These are phyloP conservation scores for Loripinus fragilis DNA, from an alignment of 2,888 invertebrate species.

Conservation along the genomic window DNA sequence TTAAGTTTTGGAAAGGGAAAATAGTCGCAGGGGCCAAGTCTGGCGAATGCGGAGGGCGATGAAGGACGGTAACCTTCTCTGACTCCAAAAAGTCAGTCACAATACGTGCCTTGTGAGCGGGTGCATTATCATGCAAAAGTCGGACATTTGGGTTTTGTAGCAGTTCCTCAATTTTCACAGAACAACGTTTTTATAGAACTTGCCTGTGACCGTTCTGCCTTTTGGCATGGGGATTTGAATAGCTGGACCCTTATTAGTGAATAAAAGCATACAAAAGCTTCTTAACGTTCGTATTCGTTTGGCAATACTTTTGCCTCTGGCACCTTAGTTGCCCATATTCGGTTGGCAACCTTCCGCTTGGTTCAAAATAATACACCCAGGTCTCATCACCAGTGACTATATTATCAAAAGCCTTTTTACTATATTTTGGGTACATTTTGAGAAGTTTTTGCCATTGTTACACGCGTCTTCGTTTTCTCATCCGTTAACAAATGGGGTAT, in stretches of 20 bases:
- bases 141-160: slow-evolving; percentile 18
- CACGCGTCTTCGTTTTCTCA: neutral
- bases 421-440: slow-evolving; percentile 12
- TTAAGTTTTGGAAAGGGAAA: slow-evolving; percentile 26
- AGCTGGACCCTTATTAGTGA: slow-evolving; percentile 8
- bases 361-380: neutral
- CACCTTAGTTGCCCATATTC: slow-evolving; percentile 20
- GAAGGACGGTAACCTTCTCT: slow-evolving; percentile 30
- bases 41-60: slow-evolving; percentile 32
- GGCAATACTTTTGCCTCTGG: slow-evolving; percentile 14
- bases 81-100: slow-evolving; percentile 29
- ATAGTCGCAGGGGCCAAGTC: slow-evolving; percentile 36
- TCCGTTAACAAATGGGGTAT: slow-evolving; percentile 3
- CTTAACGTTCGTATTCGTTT: slow-evolving; percentile 31
- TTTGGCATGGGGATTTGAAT: slow-evolving; percentile 31
- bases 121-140: slow-evolving; percentile 36
- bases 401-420: slow-evolving; percentile 12
- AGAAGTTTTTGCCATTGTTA: neutral
- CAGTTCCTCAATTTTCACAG: slow-evolving; percentile 21
- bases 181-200: slow-evolving; percentile 33
- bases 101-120: slow-evolving; percentile 38
- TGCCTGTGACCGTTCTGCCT: slow-evolving; percentile 29
- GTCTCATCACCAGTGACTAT: neutral
- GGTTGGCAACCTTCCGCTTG: neutral
- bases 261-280: slow-evolving; percentile 10